These are phyloP conservation scores for Athrips mouffetella DNA, from an alignment of 2,888 invertebrate species.

Conservation along the genomic window DNA sequence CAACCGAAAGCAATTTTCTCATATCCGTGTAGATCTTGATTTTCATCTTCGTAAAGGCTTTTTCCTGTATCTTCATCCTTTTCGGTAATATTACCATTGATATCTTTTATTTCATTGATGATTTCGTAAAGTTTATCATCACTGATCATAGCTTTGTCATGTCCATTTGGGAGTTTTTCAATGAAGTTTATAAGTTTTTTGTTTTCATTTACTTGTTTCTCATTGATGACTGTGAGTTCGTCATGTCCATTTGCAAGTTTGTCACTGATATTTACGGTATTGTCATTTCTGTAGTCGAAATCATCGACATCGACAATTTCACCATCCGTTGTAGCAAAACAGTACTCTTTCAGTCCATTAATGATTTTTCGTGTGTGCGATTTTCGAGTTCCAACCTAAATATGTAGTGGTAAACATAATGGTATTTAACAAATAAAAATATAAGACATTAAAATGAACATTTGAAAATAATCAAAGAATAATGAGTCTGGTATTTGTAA, in stretches of 20 bases:
- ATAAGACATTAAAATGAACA: background rate
- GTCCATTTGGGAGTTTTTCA: too few relatives aligned
- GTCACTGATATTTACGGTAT: too few relatives aligned
- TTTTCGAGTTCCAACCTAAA: conserved; percentile 44
- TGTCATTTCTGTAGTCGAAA: too few relatives aligned
- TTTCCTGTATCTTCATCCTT: conserved; percentile 20
- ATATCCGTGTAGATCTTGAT: conserved; percentile 53
- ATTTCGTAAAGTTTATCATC: too few relatives aligned
- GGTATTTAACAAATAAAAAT: conserved; percentile 3
- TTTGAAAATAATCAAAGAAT: background rate
- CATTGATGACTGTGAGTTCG: too few relatives aligned
- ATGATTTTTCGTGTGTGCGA: conserved; percentile 34
- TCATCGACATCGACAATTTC: conserved; percentile 9
- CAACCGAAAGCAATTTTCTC: conserved; percentile 57
- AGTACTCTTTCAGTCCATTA: conserved; percentile 5
- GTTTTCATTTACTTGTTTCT: conserved; percentile 12
- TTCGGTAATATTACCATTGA: conserved; percentile 15
- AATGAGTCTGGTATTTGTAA: too few relatives aligned
- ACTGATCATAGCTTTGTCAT: too few relatives aligned
- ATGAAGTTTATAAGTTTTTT: too few relatives aligned
- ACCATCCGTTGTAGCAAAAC: conserved; percentile 20
- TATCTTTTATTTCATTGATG: background rate
- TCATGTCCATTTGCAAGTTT: too few relatives aligned
- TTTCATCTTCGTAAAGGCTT: conserved; percentile 14
- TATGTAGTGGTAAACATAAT: background rate